Evolutionary conservation across 2,113 vertebrate genomes (phyloP).

Genomic region (Syngnathus scovelli): DNA sequence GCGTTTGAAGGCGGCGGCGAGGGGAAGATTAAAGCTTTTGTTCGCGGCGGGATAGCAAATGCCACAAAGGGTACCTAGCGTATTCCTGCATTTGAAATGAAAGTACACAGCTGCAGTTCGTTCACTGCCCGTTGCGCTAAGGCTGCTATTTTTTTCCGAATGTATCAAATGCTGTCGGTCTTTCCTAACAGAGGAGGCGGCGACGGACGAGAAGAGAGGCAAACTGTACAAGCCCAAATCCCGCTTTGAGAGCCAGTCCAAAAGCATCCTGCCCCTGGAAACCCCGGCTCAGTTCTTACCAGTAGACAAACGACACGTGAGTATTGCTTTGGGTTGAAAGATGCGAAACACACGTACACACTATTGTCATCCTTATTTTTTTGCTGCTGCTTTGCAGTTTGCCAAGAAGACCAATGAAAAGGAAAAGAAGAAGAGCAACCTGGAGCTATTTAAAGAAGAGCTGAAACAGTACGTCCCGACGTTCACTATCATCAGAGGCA

Average conservation of each 20-base stretch:
- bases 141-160: too few relatives aligned
- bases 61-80: conserved; percentile 87
- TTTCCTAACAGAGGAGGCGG: conserved; percentile 77
- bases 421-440: conserved; percentile 99
- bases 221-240: conserved; percentile 97
- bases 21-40: conserved; percentile 96
- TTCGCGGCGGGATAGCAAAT: conserved; percentile 94
- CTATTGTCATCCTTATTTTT: background rate
- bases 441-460: conserved; percentile 99
- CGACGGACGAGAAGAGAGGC: conserved; percentile 89
- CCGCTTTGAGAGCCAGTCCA: conserved; percentile 74
- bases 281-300: conserved; percentile 85
- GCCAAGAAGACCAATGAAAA: conserved; percentile 87
- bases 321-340: conserved; percentile 42
- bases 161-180: background rate
- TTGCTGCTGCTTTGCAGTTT: conserved; percentile 68
- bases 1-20: conserved; percentile 96
- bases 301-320: conserved; percentile 90
- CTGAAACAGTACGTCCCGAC: conserved; percentile 87
- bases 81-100: background rate
- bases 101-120: background rate
- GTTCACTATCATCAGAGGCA: too few relatives aligned
- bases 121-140: background rate
- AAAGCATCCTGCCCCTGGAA: conserved; percentile 84
- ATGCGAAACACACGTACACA: background rate